phyloP scores from a whole-genome alignment of 1,140 invertebrate species.

The Bacillus rossius region DNA sequence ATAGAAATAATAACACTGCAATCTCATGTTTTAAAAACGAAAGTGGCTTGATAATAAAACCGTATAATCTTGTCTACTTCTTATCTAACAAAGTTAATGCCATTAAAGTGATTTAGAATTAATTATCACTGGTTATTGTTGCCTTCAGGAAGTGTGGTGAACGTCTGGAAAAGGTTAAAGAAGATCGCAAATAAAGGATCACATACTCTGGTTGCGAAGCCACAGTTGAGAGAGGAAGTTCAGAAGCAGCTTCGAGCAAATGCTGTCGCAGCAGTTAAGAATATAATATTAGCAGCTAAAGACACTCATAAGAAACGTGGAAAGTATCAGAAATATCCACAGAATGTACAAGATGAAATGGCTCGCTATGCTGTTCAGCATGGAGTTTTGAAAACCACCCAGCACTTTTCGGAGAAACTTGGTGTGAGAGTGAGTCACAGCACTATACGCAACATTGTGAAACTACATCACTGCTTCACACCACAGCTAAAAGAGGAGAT shows the following conservation, averaged over 20 bases:
- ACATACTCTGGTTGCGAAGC: too few relatives aligned
- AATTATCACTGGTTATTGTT: not conserved
- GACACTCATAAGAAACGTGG: slow-evolving; percentile 34
- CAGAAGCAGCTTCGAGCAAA: slow-evolving; percentile 1
- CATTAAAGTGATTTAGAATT: too few relatives aligned
- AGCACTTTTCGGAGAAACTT: slow-evolving; percentile 33
- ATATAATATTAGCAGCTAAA: slow-evolving; percentile 34
- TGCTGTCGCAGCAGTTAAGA: slow-evolving; percentile 34
- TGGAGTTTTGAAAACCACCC: slow-evolving; percentile 31
- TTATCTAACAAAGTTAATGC: too few relatives aligned
- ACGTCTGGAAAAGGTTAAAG: too few relatives aligned
- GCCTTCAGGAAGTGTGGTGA: not conserved
- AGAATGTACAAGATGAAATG: slow-evolving; percentile 38
- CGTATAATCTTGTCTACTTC: too few relatives aligned
- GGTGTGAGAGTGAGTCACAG: slow-evolving; percentile 35
- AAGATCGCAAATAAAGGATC: too few relatives aligned
- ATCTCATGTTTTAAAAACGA: too few relatives aligned
- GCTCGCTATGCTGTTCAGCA: slow-evolving; percentile 32
- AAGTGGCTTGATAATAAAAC: too few relatives aligned
- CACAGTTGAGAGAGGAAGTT: not conserved
- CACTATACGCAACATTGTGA: slow-evolving; percentile 39
- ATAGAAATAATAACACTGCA: too few relatives aligned
- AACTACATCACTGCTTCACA: slow-evolving; percentile 30
- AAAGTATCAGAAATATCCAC: slow-evolving; percentile 37
- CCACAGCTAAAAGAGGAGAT: slow-evolving; percentile 37